phyloP scores from a whole-genome alignment of 2,888 invertebrate species.

The Aphidoletes aphidimyza region DNA sequence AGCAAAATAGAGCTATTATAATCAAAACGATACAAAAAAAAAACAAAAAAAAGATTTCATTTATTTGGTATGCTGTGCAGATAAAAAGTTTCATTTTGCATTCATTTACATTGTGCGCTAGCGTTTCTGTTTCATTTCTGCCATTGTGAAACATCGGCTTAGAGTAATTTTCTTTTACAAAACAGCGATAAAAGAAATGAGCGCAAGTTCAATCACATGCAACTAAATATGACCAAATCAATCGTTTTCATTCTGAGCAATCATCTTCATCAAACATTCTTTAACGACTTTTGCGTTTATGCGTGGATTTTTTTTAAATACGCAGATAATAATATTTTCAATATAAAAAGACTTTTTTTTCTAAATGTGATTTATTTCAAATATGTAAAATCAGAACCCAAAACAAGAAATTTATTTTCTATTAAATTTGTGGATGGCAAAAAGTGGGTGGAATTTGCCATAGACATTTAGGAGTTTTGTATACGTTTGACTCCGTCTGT shows the following conservation, averaged over 20 bases:
- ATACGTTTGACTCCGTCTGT: no score
- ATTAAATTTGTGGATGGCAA: no score
- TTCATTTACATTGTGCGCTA: slow-evolving; percentile 20
- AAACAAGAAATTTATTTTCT: no score
- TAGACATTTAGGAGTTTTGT: no score
- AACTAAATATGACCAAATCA: slow-evolving; percentile 5
- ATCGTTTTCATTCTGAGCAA: slow-evolving; percentile 15
- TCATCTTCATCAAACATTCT: slow-evolving; percentile 23
- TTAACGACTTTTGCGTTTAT: neutral
- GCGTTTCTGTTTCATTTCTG: neutral
- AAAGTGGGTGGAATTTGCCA: no score
- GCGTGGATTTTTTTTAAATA: neutral
- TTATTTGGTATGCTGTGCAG: slow-evolving; percentile 35
- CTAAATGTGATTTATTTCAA: no score
- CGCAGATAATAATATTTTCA: no score
- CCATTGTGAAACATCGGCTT: neutral
- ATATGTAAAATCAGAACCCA: no score
- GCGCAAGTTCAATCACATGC: neutral
- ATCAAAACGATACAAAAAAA: neutral
- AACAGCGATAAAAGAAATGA: neutral
- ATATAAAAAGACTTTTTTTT: no score
- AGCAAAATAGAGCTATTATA: slow-evolving; percentile 14
- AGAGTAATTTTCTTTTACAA: neutral
- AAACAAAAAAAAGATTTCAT: neutral
- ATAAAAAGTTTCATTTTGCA: slow-evolving; percentile 48